Evolutionary conservation across 1,140 invertebrate species (phyloP), one percentile per base, ranked within the genome.

Genomic region (Drosophila tropicalis): DNA sequence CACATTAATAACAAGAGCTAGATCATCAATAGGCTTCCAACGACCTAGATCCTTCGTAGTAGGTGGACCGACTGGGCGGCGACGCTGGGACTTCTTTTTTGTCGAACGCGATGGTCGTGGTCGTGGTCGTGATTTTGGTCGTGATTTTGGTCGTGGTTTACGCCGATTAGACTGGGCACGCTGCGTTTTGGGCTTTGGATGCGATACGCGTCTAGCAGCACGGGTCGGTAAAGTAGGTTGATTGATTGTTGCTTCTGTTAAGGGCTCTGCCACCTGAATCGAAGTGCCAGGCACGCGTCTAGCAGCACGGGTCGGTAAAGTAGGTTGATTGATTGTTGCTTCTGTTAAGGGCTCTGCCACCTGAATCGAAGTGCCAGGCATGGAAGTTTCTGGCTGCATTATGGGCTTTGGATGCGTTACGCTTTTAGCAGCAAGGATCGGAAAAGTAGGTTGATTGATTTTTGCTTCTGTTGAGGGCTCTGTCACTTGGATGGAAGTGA

Each of bases 21-120:
- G 93, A 93, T 99, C 99, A 94, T 99, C 99, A 34, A 97, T 96
- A 13, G 98, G 97, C 92, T 99, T 99, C 98, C 98, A 99, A 72
- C 97, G 93, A 0, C 98, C 98, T 10, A 99, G 93, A 93, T 98
- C 97, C 93, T 98, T 96, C 13, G 95, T 96, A 9, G 94, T 93
- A 62, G 94, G 91, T 75, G 95, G 94, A 82, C 94, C 94, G 61
- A 95, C 91, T 32, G 94, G 94, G n/a, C 94, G 93, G 39, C 94
- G 94, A 3, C 93, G 91, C 56, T 93, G 93, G 15, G 92, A 92
- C 13, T 93, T 93, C 15, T 85, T 93, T 57, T 63, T 85, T 4
- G 92, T 51, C 13, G 91, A 90, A 2, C 91, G 91, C 12, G 85
- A 41, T 1, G 79, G 70, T 25, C 22, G 1, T 2, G 22, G 2